A percentile compares a stretch with the other conserved stretches of the same genome.
Evolutionary conservation across 2,888 invertebrate genomes (phyloP).

Genomic region (Clistopyga incitator): DNA sequence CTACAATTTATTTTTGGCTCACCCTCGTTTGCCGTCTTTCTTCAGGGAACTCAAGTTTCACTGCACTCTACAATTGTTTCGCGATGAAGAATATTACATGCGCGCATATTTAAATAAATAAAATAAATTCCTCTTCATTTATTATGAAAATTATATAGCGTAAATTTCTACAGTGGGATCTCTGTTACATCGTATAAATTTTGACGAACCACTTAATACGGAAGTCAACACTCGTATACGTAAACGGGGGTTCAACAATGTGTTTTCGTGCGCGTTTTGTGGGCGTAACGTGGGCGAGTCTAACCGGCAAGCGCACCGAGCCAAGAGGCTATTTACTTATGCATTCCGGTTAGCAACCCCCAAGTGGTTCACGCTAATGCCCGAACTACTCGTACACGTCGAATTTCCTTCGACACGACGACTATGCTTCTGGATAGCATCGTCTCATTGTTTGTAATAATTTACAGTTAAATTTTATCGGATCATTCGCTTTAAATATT

Average conservation of each 20-base stretch:
- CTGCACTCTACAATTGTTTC: not conserved
- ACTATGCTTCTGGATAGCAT: not conserved
- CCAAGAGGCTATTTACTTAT: slow-evolving; percentile 50
- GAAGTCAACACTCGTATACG: slow-evolving; percentile 1
- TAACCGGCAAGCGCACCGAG: slow-evolving; percentile 29
- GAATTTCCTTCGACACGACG: not conserved
- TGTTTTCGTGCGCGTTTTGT: slow-evolving; percentile 38
- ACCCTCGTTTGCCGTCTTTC: not conserved
- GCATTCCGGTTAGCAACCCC: slow-evolving; percentile 47
- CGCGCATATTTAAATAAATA: not conserved
- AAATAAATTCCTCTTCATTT: not conserved
- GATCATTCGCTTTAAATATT: not conserved
- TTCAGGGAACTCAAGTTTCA: not conserved
- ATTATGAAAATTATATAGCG: not conserved
- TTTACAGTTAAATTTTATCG: too few relatives aligned
- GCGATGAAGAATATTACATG: not conserved
- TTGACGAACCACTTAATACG: slow-evolving; percentile 11
- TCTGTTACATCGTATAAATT: not conserved
- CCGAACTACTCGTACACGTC: not conserved
- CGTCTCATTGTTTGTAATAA: too few relatives aligned
- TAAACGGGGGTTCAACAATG: slow-evolving; percentile 18
- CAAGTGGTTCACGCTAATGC: slow-evolving; percentile 22
- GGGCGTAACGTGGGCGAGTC: slow-evolving; percentile 48
- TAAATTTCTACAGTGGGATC: not conserved
- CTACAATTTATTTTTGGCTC: not conserved